These are phyloP conservation scores for Camponotus fellah DNA, from an alignment of 2,888 invertebrate genomes.

Conservation along the genomic window DNA sequence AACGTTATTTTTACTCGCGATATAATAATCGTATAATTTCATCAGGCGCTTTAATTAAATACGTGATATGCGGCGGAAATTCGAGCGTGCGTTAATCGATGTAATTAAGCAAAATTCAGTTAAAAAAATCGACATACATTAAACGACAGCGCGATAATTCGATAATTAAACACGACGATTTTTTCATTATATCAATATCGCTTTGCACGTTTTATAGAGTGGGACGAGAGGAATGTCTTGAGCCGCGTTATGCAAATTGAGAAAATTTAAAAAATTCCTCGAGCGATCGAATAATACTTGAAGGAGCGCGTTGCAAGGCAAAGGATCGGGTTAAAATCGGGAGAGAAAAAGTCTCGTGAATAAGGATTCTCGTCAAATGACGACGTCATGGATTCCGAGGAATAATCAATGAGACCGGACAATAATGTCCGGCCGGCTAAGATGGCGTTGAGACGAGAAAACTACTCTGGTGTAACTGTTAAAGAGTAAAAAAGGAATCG, in stretches of 20 bases:
- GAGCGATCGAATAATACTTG: neutral
- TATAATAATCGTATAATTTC: constrained; percentile 36
- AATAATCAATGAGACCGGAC: constrained; percentile 75
- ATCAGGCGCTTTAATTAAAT: constrained; percentile 40
- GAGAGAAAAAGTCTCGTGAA: neutral
- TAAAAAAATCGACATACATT: constrained; percentile 22
- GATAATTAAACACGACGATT: constrained; percentile 6
- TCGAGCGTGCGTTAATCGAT: constrained; percentile 7
- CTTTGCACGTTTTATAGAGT: neutral
- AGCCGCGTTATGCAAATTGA: neutral
- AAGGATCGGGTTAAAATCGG: neutral
- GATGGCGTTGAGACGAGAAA: constrained; percentile 84
- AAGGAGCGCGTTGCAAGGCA: neutral
- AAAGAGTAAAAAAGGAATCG: constrained; percentile 73
- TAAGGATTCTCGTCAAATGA: constrained; percentile 7
- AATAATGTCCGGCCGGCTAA: constrained; percentile 81
- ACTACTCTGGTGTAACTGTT: constrained; percentile 79
- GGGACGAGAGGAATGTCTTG: neutral
- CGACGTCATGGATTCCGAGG: constrained; percentile 37
- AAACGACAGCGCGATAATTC: constrained; percentile 18
- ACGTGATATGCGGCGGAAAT: constrained; percentile 20
- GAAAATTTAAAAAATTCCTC: neutral
- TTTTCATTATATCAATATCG: neutral
- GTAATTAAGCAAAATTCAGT: constrained; percentile 40
- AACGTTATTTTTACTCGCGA: constrained; percentile 19